Base-by-base conservation (phyloP, 2,888 invertebrate species). In the Alcis repandata region DNA sequence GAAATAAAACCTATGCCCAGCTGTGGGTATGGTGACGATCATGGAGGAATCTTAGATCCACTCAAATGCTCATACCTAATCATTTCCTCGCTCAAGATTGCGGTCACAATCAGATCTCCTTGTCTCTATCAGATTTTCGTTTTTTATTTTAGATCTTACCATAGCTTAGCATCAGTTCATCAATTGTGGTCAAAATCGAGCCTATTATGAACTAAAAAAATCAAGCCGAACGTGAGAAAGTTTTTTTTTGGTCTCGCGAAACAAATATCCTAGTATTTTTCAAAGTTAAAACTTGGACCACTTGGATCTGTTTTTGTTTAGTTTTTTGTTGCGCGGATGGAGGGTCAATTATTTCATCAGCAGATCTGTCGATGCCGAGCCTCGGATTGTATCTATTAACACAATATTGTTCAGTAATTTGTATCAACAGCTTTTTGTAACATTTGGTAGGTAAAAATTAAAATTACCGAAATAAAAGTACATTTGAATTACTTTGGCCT, bases 291-390 rank as follows among this genome's bases (percentile, higher is more conserved):
- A 74, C 76, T 74, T 74, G 71, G 75, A 73, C 79, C 77, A 73
- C 71, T 74, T 60, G 52, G 49, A 69, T 45, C 11, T 43, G 74
- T 83, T 87, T 87, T 87, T 86, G 80, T 80, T 78, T 69, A 73
- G 63, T 75, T 83, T 80, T 86, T 83, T 78, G 64, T 70, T 64
- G 56, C 67, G 70, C 76, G 71, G 74, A 70, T 79, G 74, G 80
- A 87, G 88, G 84, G 87, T 91, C 90, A 90, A 92, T 91, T 92
- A 90, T 88, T 85, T 87, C 86, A 88, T 90, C 87, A 89, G 63
- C 43, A 71, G 74, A 70, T 70, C 59, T 70, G 74, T 74, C 51
- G 62, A 60, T 63, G 69, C 67, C 63, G 67, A 27, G 20, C 13
- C 20, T n/a, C 17, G 32, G 43, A 43, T 58, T 15, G 15, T 56